A percentile compares a stretch with the other conserved stretches of the same genome.
Conservation (phyloP, 2,888 invertebrate species). For the Pyralis farinalis region DNA sequence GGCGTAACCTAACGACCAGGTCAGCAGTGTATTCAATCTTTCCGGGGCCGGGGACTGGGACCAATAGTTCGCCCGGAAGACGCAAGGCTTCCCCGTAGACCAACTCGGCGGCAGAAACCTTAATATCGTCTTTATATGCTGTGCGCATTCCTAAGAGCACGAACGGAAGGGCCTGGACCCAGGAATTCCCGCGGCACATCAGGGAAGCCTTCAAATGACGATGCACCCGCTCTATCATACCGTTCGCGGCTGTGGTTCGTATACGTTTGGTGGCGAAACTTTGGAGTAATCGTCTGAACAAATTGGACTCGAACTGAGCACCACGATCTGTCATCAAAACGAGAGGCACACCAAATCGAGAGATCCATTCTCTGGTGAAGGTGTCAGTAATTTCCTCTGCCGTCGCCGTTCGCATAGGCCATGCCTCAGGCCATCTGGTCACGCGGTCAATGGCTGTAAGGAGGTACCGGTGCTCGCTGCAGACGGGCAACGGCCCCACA, state of each 20-base stretch:
- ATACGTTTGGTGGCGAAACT: constrained; percentile 9
- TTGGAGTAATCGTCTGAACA: constrained; percentile 33
- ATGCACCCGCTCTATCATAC: constrained; percentile 19
- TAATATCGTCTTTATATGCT: constrained; percentile 18
- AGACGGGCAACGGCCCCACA: constrained; percentile 25
- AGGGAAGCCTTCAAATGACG: constrained; percentile 22
- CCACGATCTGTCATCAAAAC: constrained; percentile 21
- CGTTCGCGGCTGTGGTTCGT: constrained; percentile 14
- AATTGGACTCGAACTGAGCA: constrained; percentile 21
- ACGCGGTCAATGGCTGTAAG: constrained; percentile 32
- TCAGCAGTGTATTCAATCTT: background rate
- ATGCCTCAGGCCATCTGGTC: constrained; percentile 22
- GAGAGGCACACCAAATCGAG: constrained; percentile 20
- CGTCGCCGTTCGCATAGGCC: constrained; percentile 19
- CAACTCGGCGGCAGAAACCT: constrained; percentile 14
- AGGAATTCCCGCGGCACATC: constrained; percentile 16
- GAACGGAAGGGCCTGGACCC: constrained; percentile 13
- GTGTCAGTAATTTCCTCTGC: constrained; percentile 19
- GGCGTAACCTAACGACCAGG: constrained; percentile 6
- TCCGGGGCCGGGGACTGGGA: background rate
- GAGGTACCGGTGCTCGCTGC: constrained; percentile 16
- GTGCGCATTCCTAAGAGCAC: constrained; percentile 21
- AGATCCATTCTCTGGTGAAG: constrained; percentile 18
- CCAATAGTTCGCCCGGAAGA: constrained; percentile 28
- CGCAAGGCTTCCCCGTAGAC: constrained; percentile 18